Conservation (phyloP, 1,140 invertebrate species). For the Ganaspis sp. region DNA sequence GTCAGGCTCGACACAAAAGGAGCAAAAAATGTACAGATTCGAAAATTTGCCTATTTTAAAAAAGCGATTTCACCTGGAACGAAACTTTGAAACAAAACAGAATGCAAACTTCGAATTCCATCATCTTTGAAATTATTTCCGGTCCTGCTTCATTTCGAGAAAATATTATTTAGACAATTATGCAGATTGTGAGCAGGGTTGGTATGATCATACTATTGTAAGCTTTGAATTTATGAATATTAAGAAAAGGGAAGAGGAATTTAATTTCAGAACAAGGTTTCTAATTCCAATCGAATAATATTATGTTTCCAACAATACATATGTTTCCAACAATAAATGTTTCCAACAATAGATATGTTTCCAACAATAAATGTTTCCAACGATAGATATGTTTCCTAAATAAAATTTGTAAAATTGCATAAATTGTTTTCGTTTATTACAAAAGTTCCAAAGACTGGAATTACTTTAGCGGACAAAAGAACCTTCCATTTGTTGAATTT, state of each 20-base stretch:
- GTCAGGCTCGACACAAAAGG: conserved; percentile 35
- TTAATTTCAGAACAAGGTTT: neutral
- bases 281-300: too few relatives aligned
- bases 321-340: too few relatives aligned
- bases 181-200: neutral
- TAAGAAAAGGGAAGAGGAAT: neutral
- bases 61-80: neutral
- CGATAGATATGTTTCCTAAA: too few relatives aligned
- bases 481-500: conserved; percentile 34
- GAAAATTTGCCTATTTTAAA: too few relatives aligned
- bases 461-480: conserved; percentile 30
- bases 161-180: too few relatives aligned
- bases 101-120: neutral
- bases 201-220: too few relatives aligned
- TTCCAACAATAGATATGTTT: too few relatives aligned
- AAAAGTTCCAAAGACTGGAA: neutral
- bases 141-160: neutral
- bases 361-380: too few relatives aligned
- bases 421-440: too few relatives aligned
- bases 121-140: neutral
- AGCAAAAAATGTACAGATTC: too few relatives aligned
- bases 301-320: too few relatives aligned
- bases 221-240: neutral
- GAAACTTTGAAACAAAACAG: conserved; percentile 12
- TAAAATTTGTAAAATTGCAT: too few relatives aligned